Conservation (phyloP, 2,113 vertebrate genomes). For the Ciconia stormi region DNA sequence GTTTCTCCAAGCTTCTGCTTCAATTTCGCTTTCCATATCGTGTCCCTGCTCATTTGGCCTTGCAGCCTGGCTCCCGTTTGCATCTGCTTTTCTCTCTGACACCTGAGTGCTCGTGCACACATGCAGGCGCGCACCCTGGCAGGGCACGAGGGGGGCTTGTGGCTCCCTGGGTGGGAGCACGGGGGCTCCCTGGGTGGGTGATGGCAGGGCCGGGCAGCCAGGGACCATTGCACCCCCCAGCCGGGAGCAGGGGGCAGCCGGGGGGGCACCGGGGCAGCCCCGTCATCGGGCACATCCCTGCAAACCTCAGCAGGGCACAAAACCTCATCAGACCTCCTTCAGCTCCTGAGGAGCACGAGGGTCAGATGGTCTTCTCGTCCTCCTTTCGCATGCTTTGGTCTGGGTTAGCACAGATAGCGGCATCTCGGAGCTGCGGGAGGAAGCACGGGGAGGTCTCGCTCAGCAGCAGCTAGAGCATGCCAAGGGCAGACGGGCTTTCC, state of each 20-base stretch:
- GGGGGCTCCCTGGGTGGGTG: fast-evolving
- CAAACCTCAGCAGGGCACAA: background rate
- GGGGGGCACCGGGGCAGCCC: background rate
- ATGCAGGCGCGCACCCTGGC: fast-evolving
- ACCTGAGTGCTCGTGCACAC: fast-evolving
- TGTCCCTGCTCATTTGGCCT: background rate
- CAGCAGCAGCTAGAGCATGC: background rate
- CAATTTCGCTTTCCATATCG: fast-evolving
- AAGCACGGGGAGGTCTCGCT: background rate
- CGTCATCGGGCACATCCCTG: fast-evolving
- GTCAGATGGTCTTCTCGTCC: fast-evolving
- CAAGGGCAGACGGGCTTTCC: background rate
- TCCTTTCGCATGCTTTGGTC: fast-evolving
- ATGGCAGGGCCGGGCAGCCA: background rate
- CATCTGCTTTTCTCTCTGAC: background rate
- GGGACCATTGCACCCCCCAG: no score
- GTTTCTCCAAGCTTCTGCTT: background rate
- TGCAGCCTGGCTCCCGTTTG: background rate
- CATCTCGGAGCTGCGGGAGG: background rate
- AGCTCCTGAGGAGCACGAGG: background rate
- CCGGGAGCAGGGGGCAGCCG: background rate
- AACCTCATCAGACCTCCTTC: background rate
- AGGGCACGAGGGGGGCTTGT: background rate
- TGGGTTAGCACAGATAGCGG: fast-evolving
- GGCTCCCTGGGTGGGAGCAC: background rate